A percentile compares a stretch with the other conserved stretches of the same genome.
These are phyloP conservation scores for Tarsius wallacei DNA, from an alignment of 2,797 vertebrate genomes.

Conservation along the genomic window DNA sequence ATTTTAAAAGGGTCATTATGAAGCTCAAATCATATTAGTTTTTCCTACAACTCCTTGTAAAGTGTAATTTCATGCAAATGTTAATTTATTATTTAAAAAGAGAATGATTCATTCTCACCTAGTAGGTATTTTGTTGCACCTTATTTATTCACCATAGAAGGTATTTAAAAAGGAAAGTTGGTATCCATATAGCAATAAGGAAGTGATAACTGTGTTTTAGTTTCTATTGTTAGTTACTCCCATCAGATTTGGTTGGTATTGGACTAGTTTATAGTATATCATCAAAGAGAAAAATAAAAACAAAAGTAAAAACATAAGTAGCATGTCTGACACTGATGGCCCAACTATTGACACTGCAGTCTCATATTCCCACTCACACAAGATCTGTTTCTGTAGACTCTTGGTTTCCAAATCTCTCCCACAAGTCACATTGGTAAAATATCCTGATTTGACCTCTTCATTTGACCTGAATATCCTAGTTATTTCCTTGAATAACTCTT, in stretches of 20 bases:
- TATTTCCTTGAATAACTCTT: neutral
- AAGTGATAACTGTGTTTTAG: neutral
- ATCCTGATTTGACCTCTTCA: neutral
- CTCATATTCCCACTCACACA: neutral
- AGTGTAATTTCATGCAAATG: neutral
- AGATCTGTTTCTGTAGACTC: neutral
- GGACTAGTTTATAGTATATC: neutral
- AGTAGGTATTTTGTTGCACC: neutral
- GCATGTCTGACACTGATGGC: neutral
- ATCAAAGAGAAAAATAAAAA: neutral
- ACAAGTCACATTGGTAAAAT: neutral
- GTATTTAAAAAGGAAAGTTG: neutral
- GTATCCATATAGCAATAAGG: neutral
- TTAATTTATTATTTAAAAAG: neutral
- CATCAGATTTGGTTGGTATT: neutral
- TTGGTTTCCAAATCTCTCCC: neutral
- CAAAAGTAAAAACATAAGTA: neutral
- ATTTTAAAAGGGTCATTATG: neutral
- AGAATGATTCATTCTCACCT: neutral
- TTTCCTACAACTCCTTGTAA: neutral
- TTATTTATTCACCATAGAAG: neutral
- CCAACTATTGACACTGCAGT: accelerated
- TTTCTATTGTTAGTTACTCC: neutral
- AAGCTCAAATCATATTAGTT: neutral
- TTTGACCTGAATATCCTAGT: neutral